phyloP scores from a whole-genome alignment of 2,888 invertebrate species.

The Netelia fuscicornis region DNA sequence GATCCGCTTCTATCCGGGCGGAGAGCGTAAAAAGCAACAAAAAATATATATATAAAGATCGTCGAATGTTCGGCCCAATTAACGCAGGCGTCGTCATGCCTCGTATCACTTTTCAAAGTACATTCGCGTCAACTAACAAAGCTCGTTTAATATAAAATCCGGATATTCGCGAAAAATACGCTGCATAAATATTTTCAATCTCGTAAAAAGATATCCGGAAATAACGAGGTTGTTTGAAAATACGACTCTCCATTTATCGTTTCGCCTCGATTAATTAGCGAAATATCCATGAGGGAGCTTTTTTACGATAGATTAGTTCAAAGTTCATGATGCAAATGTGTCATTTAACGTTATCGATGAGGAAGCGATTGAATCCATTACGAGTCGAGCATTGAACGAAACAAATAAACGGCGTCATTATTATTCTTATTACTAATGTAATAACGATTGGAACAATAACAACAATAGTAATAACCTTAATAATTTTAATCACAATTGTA shows the following conservation, averaged over 20 bases:
- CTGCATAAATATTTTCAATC: slow-evolving; percentile 1
- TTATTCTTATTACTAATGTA: no score
- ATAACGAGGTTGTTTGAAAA: neutral
- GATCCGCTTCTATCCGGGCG: neutral
- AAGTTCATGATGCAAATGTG: slow-evolving; percentile 13
- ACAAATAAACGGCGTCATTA: neutral
- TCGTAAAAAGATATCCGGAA: slow-evolving; percentile 1
- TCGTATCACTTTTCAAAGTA: neutral
- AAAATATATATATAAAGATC: slow-evolving; percentile 26
- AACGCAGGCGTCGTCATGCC: slow-evolving; percentile 8
- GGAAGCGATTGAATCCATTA: neutral
- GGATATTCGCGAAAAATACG: slow-evolving; percentile 27
- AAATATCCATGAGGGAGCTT: neutral
- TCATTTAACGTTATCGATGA: neutral
- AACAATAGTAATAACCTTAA: no score
- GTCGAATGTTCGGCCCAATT: slow-evolving; percentile 34
- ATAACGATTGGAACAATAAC: no score
- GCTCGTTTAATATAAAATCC: slow-evolving; percentile 41
- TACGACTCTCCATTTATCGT: neutral
- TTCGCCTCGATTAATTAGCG: slow-evolving; percentile 12
- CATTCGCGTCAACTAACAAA: slow-evolving; percentile 29
- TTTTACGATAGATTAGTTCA: neutral
- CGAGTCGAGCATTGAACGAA: neutral
- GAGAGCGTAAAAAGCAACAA: slow-evolving; percentile 9
- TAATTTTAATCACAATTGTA: no score